A percentile compares a stretch with the other conserved stretches of the same genome.
These are phyloP conservation scores for Drosophila repleta DNA, from an alignment of 1,140 invertebrate genomes.

Conservation along the genomic window DNA sequence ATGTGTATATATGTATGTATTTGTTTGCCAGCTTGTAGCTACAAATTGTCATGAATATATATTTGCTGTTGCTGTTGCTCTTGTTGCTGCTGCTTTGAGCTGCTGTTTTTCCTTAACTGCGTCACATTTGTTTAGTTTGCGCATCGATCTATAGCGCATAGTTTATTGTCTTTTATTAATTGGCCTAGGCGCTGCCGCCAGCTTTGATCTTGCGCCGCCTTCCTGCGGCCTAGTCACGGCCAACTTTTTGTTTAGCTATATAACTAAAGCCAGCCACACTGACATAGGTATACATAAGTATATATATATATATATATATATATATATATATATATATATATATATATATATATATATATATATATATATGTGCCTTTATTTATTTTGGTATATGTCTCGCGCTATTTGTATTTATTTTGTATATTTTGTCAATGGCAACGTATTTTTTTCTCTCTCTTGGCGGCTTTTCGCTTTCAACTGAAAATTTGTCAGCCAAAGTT, in stretches of 20 bases:
- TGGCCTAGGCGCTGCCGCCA: conserved; percentile 48
- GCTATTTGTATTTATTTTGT: conserved; percentile 61
- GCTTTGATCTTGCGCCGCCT: conserved; percentile 64
- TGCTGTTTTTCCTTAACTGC: conserved; percentile 42
- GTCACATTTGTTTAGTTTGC: conserved; percentile 31
- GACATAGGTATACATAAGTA: conserved; percentile 32
- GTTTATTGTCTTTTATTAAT: conserved; percentile 75
- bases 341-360: conserved; percentile 43
- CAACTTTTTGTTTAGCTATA: conserved; percentile 56
- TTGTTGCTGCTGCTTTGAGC: conserved; percentile 20
- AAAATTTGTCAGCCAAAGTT: conserved; percentile 70
- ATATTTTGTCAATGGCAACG: conserved; percentile 53
- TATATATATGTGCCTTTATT: conserved; percentile 36
- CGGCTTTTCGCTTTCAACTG: conserved; percentile 41
- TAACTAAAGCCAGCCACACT: not conserved
- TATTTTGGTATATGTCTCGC: conserved; percentile 37
- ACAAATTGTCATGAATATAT: conserved; percentile 71
- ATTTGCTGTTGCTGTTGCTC: conserved; percentile 5
- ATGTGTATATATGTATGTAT: conserved; percentile 5
- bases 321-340: conserved; percentile 5
- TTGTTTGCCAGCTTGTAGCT: conserved; percentile 49
- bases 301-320: conserved; percentile 39
- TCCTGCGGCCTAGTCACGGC: conserved; percentile 60
- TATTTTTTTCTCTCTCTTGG: conserved; percentile 13
- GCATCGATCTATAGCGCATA: conserved; percentile 18